Evolutionary conservation across 1,140 invertebrate genomes (phyloP).

Genomic region (Apis mellifera): Amel_HAv3.1 CM009931.2:16902001-16902500

Average conservation of each 20-base stretch:
- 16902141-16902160: constrained; percentile 28
- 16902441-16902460: background rate
- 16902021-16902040: constrained; percentile 8
- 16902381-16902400: background rate
- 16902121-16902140: constrained; percentile 13
- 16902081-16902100: constrained; percentile 30
- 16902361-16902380: background rate
- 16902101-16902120: constrained; percentile 33
- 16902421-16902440: background rate
- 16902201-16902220: constrained; percentile 20
- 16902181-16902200: constrained; percentile 17
- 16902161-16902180: constrained; percentile 14
- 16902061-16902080: constrained; percentile 19
- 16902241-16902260: background rate
- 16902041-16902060: constrained; percentile 37
- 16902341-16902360: background rate
- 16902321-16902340: background rate
- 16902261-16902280: constrained; percentile 6
- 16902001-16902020: constrained; percentile 35
- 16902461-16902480: background rate
- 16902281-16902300: constrained; percentile 17
- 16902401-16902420: background rate
- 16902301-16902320: background rate
- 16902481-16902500: too few relatives aligned
- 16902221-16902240: background rate